A percentile compares a stretch with the other conserved stretches of the same genome.
Evolutionary conservation across 1,140 invertebrate genomes (phyloP).

Genomic region (Drosophila trapezifrons): DNA sequence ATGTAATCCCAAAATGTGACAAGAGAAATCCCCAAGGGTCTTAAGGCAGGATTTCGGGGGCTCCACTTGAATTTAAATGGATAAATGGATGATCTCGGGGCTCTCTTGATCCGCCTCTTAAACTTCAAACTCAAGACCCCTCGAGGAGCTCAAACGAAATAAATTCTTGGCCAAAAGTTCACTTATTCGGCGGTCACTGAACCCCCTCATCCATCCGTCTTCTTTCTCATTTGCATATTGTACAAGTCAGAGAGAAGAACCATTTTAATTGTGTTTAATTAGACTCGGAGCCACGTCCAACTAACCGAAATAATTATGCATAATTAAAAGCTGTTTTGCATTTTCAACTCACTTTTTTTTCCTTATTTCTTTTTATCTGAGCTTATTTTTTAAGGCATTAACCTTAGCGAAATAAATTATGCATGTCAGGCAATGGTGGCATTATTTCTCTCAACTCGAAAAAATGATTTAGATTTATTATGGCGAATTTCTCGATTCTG

Average conservation of each 20-base stretch:
- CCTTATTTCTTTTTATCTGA: neutral
- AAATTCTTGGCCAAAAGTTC: slow-evolving; percentile 34
- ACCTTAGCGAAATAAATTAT: slow-evolving; percentile 57
- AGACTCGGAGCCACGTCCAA: slow-evolving; percentile 42
- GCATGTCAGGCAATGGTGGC: slow-evolving; percentile 50
- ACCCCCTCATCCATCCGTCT: slow-evolving; percentile 43
- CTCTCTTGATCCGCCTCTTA: slow-evolving; percentile 38
- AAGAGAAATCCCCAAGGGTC: slow-evolving; percentile 14
- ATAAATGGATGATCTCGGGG: slow-evolving; percentile 25
- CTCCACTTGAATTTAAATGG: slow-evolving; percentile 20
- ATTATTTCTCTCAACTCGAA: slow-evolving; percentile 6
- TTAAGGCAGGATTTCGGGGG: slow-evolving; percentile 17
- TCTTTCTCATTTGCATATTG: slow-evolving; percentile 74
- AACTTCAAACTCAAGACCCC: slow-evolving; percentile 11
- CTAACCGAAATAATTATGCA: slow-evolving; percentile 68
- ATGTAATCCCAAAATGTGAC: slow-evolving; percentile 39
- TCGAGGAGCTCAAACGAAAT: slow-evolving; percentile 3
- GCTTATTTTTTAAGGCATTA: slow-evolving; percentile 46
- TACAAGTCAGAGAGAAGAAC: slow-evolving; percentile 25
- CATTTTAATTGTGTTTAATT: slow-evolving; percentile 78
- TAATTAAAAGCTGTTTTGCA: slow-evolving; percentile 71
- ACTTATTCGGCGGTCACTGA: slow-evolving; percentile 64
- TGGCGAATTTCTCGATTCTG: slow-evolving; percentile 26
- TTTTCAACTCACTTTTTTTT: slow-evolving; percentile 23
- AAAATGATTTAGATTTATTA: slow-evolving; percentile 45